Conservation (phyloP, 2,113 vertebrate genomes). For the Chaetura pelagica region DNA sequence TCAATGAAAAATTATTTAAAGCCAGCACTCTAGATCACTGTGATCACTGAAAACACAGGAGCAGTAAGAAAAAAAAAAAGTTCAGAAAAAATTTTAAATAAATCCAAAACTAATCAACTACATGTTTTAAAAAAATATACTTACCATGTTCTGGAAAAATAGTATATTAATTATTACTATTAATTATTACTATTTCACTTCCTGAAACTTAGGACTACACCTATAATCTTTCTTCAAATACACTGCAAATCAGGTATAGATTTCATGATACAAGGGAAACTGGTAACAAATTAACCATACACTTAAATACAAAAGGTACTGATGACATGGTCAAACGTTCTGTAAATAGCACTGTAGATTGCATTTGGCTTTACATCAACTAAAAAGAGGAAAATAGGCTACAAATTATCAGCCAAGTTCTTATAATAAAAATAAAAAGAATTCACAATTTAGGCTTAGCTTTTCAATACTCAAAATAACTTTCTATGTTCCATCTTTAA, state of each 20-base stretch:
- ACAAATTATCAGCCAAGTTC: neutral
- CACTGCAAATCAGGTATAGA: neutral
- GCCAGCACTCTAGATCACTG: neutral
- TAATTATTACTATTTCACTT: neutral
- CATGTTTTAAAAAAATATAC: neutral
- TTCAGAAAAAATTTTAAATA: neutral
- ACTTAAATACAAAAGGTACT: neutral
- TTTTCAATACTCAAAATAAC: neutral
- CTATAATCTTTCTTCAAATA: neutral
- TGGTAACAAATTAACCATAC: neutral
- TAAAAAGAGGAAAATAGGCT: neutral
- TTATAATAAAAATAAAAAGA: neutral
- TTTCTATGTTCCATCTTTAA: neutral
- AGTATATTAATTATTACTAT: neutral
- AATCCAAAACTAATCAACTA: neutral
- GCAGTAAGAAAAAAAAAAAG: neutral
- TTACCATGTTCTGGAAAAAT: neutral
- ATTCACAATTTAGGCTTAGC: neutral
- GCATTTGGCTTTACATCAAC: neutral
- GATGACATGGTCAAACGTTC: neutral
- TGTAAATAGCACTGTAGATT: neutral
- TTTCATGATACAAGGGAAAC: neutral
- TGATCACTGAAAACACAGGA: neutral
- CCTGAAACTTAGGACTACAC: neutral
- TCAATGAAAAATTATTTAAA: neutral